phyloP scores from a whole-genome alignment of 2,888 invertebrate species.

The Linyphia triangularis region DNA sequence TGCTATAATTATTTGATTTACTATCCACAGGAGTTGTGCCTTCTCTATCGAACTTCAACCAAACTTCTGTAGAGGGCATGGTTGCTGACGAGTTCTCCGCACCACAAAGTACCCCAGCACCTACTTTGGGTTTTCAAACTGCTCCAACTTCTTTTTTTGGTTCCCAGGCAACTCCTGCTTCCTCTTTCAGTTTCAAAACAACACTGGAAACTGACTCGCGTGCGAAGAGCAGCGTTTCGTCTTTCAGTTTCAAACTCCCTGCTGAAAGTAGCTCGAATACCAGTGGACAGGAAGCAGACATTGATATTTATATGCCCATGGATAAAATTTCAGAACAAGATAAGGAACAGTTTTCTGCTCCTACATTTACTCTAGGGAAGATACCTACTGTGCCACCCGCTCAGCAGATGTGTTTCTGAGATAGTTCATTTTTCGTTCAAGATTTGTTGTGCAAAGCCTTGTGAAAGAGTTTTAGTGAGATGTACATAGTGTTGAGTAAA shows the following conservation, averaged over 20 bases:
- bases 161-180: background rate
- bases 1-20: too few relatives aligned
- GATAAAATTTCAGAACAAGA: conserved; percentile 41
- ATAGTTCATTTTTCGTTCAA: background rate
- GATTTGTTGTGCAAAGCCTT: background rate
- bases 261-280: background rate
- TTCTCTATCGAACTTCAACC: background rate
- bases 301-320: conserved; percentile 39
- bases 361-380: conserved; percentile 61
- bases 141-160: background rate
- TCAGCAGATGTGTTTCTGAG: conserved; percentile 31
- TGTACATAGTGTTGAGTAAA: background rate
- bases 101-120: background rate
- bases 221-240: conserved; percentile 5
- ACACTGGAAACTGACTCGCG: background rate
- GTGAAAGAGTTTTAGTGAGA: background rate
- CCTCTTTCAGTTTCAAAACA: conserved; percentile 43
- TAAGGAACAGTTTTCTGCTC: conserved; percentile 62
- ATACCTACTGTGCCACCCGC: conserved; percentile 61
- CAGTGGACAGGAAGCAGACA: background rate
- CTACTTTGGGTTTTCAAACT: too few relatives aligned
- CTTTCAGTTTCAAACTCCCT: conserved; percentile 64
- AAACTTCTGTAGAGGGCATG: conserved; percentile 15
- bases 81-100: background rate
- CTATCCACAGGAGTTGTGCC: background rate